Base-by-base conservation (phyloP, 2,888 invertebrate species). In the Ditula angustiorana region DNA sequence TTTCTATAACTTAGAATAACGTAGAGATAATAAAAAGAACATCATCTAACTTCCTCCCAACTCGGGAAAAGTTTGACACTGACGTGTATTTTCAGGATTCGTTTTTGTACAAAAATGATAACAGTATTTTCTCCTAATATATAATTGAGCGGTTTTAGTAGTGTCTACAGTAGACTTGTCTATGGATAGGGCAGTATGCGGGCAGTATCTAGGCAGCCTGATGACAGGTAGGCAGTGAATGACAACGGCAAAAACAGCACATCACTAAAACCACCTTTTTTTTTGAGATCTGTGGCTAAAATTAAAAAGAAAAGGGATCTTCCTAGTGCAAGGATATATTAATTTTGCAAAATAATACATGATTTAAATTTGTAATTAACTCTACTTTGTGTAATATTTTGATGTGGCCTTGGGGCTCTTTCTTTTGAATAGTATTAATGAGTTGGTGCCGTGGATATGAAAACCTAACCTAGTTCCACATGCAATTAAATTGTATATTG, bases 391-490 rank as follows among this genome's bases (percentile, higher is more conserved):
- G n/a, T n/a, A n/a, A n/a, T n/a, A n/a, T n/a, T n/a, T n/a, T n/a
- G n/a, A n/a, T n/a, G n/a, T n/a, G n/a, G n/a, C n/a, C n/a, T n/a
- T n/a, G n/a, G n/a, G n/a, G n/a, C n/a, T n/a, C n/a, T n/a, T n/a
- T 33, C 11, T 11, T 7, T 8, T 33, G 5, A 11, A 33, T 33
- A 41, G 4, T 7, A 1, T 7, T 30, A 35, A 46, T 11, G 21
- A 26, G 5, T 53, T 21, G 21, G 8, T 55, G 46, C 10, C 26
- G 41, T 44, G 47, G 52, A 21, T 58, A 52, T 23, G 46, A 35
- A 28, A 65, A 44, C 60, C 49, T 65, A 65, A 65, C 65, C 65
- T 65, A 41, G 49, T 23, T 56, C 35, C 55, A 57, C 57, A 55
- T 61, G 60, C 49, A 47, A 65, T 61, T 11, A 53, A 13, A 24